phyloP scores from a whole-genome alignment of 1,140 invertebrate genomes.

The Drosophila mojavensis region DNA sequence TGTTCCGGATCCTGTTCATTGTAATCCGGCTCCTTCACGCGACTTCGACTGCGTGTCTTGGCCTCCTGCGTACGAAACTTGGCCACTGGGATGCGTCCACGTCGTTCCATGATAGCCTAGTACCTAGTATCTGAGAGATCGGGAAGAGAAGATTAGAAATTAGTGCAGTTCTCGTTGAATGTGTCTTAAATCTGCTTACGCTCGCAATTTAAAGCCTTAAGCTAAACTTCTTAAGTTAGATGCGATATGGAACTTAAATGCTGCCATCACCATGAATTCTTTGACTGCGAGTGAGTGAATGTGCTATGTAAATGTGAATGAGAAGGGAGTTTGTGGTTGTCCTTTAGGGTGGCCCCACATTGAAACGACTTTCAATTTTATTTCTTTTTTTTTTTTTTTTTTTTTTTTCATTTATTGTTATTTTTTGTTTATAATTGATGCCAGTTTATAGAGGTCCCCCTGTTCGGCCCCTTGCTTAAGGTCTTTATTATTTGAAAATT shows the following conservation, averaged over 20 bases:
- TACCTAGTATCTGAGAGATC: too few species aligned
- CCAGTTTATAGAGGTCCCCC: slow-evolving; percentile 19
- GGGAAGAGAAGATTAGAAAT: slow-evolving; percentile 1
- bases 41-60: slow-evolving; percentile 78
- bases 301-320: slow-evolving; percentile 21
- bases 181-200: slow-evolving; percentile 49
- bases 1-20: slow-evolving; percentile 82
- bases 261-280: slow-evolving; percentile 70
- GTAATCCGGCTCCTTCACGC: slow-evolving; percentile 77
- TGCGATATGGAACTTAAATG: slow-evolving; percentile 49
- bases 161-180: background rate
- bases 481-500: slow-evolving; percentile 29
- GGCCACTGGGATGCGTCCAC: slow-evolving; percentile 78
- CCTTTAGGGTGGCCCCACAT: slow-evolving; percentile 48
- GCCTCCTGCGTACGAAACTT: slow-evolving; percentile 79
- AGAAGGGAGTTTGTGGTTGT: slow-evolving; percentile 13
- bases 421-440: slow-evolving; percentile 61
- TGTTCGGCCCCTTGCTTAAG: slow-evolving; percentile 7
- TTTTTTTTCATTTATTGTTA: slow-evolving; percentile 36
- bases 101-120: slow-evolving; percentile 60
- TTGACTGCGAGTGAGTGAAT: slow-evolving; percentile 7
- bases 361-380: slow-evolving; percentile 66
- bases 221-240: slow-evolving; percentile 67
- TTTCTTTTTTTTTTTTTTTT: slow-evolving; percentile 40
- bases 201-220: slow-evolving; percentile 55